phyloP scores from a whole-genome alignment of 2,797 vertebrate genomes.

The Alexandromys oeconomus region DNA sequence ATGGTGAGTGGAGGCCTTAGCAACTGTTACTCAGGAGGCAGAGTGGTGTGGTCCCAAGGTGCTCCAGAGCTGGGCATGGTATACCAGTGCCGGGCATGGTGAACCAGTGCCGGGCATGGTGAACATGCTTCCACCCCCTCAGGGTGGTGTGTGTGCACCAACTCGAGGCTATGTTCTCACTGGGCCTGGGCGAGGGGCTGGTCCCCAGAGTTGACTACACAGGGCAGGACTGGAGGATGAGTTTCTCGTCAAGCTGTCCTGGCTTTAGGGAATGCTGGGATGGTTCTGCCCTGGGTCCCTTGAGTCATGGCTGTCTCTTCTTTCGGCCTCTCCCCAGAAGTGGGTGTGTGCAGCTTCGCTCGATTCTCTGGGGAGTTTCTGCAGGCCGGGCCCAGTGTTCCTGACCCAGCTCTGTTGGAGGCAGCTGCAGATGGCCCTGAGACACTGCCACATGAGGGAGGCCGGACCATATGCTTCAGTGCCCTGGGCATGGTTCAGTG shows the following conservation, averaged over 20 bases:
- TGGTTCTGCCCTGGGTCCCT: background rate
- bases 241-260: background rate
- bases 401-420: background rate
- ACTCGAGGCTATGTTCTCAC: background rate
- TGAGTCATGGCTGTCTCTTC: background rate
- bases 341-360: slow-evolving; percentile 90
- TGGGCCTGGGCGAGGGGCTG: background rate
- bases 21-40: background rate
- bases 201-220: background rate
- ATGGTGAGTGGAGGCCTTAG: slow-evolving; percentile 81
- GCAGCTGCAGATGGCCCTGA: background rate
- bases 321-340: slow-evolving; percentile 80
- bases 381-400: slow-evolving; percentile 66
- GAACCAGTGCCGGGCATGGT: too few relatives aligned
- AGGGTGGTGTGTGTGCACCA: background rate
- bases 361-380: slow-evolving; percentile 85
- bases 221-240: background rate
- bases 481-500: slow-evolving; percentile 88
- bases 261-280: background rate
- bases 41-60: background rate
- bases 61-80: background rate
- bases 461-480: slow-evolving; percentile 72
- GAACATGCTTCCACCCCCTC: background rate
- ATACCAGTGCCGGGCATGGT: too few relatives aligned
- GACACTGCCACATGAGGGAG: slow-evolving; percentile 62